phyloP scores from a whole-genome alignment of 2,797 vertebrate genomes.

The Pantherophis vulpinus region DNA sequence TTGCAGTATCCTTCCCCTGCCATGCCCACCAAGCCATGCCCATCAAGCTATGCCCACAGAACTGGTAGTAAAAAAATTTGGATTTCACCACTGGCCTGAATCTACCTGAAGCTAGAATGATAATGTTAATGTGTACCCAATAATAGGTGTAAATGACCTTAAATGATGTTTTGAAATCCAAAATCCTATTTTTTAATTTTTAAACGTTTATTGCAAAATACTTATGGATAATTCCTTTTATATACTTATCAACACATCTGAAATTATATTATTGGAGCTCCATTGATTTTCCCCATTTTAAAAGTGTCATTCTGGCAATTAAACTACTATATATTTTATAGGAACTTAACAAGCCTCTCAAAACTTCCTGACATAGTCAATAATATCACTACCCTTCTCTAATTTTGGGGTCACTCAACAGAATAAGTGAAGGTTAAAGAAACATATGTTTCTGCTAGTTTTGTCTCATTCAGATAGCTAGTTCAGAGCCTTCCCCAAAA shows the following conservation, averaged over 20 bases:
- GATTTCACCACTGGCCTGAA: no score
- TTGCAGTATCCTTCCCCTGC: no score
- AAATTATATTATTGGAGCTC: not conserved
- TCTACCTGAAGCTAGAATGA: not conserved
- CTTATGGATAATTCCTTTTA: not conserved
- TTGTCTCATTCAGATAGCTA: not conserved
- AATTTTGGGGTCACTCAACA: not conserved
- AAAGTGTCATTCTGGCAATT: not conserved
- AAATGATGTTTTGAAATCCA: not conserved
- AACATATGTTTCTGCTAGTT: not conserved
- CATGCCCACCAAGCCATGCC: no score
- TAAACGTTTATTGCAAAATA: not conserved
- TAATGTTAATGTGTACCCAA: not conserved
- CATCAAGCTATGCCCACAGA: no score
- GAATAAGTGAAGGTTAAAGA: not conserved
- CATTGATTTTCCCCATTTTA: not conserved
- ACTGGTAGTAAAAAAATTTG: no score
- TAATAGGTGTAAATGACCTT: not conserved
- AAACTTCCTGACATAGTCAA: not conserved
- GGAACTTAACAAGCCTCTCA: not conserved
- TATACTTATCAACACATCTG: not conserved
- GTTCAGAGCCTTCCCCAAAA: not conserved
- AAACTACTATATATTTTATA: not conserved
- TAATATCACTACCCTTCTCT: not conserved
- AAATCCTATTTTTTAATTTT: not conserved